Percentiles rank a stretch among this genome's conserved stretches.
Conservation (phyloP, 2,888 invertebrate species). For the Hydroisotoma schaefferi region DNA sequence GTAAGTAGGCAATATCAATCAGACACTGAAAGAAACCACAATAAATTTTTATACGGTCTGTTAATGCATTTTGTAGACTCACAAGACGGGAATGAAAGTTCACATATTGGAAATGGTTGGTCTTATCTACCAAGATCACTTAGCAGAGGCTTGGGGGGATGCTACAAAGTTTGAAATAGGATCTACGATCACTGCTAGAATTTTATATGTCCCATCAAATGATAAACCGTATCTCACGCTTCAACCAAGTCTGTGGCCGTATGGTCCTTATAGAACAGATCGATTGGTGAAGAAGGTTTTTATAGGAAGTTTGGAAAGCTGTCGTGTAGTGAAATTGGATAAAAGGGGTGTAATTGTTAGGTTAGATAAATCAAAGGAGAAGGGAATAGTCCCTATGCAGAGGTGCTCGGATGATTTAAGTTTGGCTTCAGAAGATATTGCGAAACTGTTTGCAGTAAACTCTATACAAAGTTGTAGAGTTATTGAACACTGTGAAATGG, state of each 20-base stretch:
- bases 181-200: conserved; percentile 18
- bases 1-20: conserved; percentile 13
- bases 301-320: conserved; percentile 18
- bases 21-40: not conserved
- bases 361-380: conserved; percentile 20
- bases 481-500: conserved; percentile 29
- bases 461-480: conserved; percentile 30
- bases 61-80: conserved; percentile 23
- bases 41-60: not conserved
- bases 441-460: conserved; percentile 24
- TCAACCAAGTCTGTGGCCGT: conserved; percentile 16
- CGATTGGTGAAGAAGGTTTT: not conserved
- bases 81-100: conserved; percentile 39
- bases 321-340: conserved; percentile 21
- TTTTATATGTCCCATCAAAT: conserved; percentile 36
- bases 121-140: conserved; percentile 51
- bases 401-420: conserved; percentile 29
- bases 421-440: conserved; percentile 25
- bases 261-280: not conserved
- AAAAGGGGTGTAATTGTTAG: conserved; percentile 31
- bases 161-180: conserved; percentile 37
- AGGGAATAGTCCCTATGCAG: conserved; percentile 28
- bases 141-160: conserved; percentile 50
- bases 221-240: conserved; percentile 36
- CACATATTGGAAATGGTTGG: conserved; percentile 52